phyloP scores from a whole-genome alignment of 2,888 invertebrate genomes.

The Epirrhoe alternata region DNA sequence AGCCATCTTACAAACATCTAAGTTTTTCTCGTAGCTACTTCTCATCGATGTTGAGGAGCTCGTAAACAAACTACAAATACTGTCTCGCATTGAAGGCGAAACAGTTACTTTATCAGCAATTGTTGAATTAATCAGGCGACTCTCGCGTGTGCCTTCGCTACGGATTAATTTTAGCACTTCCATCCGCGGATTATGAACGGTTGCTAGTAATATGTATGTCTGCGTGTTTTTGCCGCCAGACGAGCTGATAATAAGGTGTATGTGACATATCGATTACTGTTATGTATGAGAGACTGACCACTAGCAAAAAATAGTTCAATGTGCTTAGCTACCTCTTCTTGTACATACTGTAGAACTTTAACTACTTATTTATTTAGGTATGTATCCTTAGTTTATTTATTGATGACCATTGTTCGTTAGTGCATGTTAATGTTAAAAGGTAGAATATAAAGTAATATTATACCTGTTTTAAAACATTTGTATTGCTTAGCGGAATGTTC shows the following conservation, averaged over 20 bases:
- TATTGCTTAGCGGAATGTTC: not conserved
- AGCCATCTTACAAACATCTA: too few species aligned
- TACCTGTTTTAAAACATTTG: not conserved
- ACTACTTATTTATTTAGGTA: not conserved
- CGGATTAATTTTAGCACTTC: slow-evolving; percentile 16
- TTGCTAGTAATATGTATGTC: slow-evolving; percentile 2
- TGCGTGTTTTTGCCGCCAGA: slow-evolving; percentile 8
- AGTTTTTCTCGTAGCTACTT: too few species aligned
- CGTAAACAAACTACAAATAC: too few species aligned
- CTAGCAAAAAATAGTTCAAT: not conserved
- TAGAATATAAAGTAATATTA: not conserved
- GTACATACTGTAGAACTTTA: not conserved
- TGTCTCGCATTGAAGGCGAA: too few species aligned
- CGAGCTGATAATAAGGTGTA: slow-evolving; percentile 9
- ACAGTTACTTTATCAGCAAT: too few species aligned
- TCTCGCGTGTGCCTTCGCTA: slow-evolving; percentile 2
- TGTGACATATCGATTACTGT: slow-evolving; percentile 19
- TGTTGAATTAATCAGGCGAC: not conserved
- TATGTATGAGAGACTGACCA: not conserved
- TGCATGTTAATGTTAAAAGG: too few species aligned
- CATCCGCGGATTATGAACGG: not conserved
- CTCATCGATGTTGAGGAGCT: too few species aligned
- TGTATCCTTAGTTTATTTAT: not conserved
- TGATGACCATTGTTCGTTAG: not conserved
- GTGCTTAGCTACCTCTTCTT: slow-evolving; percentile 5